These are phyloP conservation scores for rat (Rattus norvegicus) DNA, from an alignment of 2,113 vertebrate species.

Conservation along the genomic window DNA sequence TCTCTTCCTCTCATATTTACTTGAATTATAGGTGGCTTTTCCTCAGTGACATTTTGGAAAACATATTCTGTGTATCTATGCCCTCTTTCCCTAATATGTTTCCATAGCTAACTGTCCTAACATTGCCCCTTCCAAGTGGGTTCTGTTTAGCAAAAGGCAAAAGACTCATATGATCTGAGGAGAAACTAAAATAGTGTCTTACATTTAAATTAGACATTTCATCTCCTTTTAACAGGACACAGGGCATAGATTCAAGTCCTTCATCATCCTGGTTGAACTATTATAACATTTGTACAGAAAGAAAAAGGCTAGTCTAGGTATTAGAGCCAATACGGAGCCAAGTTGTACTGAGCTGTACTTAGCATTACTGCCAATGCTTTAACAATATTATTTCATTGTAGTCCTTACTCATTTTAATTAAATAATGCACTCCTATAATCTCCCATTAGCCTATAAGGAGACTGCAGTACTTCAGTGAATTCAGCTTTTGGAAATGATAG, in stretches of 20 bases:
- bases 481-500: neutral
- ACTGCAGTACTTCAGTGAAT: conserved; percentile 5
- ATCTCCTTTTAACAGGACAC: neutral
- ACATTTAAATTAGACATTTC: neutral
- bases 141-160: neutral
- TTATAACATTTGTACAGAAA: neutral
- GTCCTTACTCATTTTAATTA: neutral
- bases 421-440: neutral
- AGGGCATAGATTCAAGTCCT: neutral
- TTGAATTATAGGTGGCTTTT: neutral
- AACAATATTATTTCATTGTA: neutral
- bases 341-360: neutral
- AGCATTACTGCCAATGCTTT: neutral
- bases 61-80: neutral
- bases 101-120: neutral
- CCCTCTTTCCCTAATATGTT: neutral
- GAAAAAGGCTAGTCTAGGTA: neutral
- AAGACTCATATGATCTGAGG: neutral
- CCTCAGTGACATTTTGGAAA: neutral
- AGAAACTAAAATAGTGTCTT: neutral
- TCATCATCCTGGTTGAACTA: neutral
- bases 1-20: neutral
- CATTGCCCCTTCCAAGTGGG: neutral
- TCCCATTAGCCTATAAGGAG: neutral
- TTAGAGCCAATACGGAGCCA: neutral